Evolutionary conservation across 2,888 invertebrate species (phyloP), one percentile per base, ranked within the genome.

Genomic region (Timandra comae): DNA sequence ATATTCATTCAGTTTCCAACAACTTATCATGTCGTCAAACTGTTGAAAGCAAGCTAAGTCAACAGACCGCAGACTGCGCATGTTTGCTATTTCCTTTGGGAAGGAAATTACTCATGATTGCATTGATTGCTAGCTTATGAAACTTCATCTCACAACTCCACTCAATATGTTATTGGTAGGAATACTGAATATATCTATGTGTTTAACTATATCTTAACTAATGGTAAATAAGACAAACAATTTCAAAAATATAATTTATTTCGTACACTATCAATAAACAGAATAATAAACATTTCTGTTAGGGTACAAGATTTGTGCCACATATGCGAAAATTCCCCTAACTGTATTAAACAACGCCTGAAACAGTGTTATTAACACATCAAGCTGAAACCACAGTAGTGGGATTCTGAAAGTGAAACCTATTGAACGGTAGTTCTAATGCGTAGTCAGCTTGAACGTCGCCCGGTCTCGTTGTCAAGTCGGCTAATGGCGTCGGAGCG

Each of bases 331-430:
- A 41, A 82, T 73, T 30, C 62, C 53, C 38, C 49, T 57, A 22
- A 84, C 46, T 36, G 74, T 57, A 42, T 64, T 49, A 43, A 68
- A 73, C 28, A 85, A 45, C 10, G 70, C 54, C 31, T 63, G 56
- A 38, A 81, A 68, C 12, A 85, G 56, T 35, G 55, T 56, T 8
- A 67, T 38, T 35, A 84, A 76, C 23, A 77, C 59, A 50, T 80
- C 71, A 84, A 84, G 81, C 49, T 82, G 81, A 68, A 85, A 85
- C 48, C 75, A 82, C 57, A 84, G 81, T 50, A 85, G 74, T 54
- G 84, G 84, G 69, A 82, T 65, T 77, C 81, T 82, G 84, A 85
- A 81, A 84, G 51, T 61, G 79, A 69, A 86, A 71, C 51, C 79
- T 66, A 73, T 86, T 85, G 46, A 76, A 84, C 6, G 86, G 86